Evolutionary conservation across 2,888 invertebrate genomes (phyloP), one percentile per base, ranked within the genome.

Genomic region (Glaucopsyche alexis): DNA sequence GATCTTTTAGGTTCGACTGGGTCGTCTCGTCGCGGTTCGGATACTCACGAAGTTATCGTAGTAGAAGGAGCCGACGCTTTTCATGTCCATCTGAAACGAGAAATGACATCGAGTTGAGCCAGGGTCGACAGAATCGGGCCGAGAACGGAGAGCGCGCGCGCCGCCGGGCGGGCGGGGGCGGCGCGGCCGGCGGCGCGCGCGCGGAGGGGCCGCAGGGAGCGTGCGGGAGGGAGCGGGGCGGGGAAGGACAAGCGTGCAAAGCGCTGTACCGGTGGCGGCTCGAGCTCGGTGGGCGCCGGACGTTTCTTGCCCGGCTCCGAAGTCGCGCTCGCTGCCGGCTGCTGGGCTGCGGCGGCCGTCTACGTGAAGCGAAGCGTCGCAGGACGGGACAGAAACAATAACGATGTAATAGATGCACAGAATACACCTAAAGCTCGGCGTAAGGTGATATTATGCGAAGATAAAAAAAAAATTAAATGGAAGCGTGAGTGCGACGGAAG

Each of bases 41-140:
- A 94, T 96, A 97, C 97, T 97, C 96, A 97, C 97, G 95, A 97
- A 97, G 95, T 97, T 97, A 94, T 97, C 97, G 95, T 97, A 97
- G 96, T 97, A 97, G 96, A 97, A 97, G 93, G 97, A 97, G 94
- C 97, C 97, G 95, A 97, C 96, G 94, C 97, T 96, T 96, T 97
- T 97, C 96, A 97, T 96, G 95, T 97, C 97, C 97, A 97, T 97
- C 97, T 97, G 96, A 94, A 96, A 96, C 92, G 89, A 92, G 91
- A 91, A 89, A 91, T 83, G 66, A 88, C 78, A 87, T 84, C 60
- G 60, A 60, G 87, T 87, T 91, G 88, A 90, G 84, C 83, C 86
- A 87, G 84, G 82, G 83, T 82, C 81, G 77, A 81, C 76, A 82
- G 84, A 78, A 76, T 76, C 73, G 72, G 71, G 79, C 81, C 78